These are phyloP conservation scores for Dasysyrphus tricinctus DNA, from an alignment of 2,888 invertebrate species.

Conservation along the genomic window DNA sequence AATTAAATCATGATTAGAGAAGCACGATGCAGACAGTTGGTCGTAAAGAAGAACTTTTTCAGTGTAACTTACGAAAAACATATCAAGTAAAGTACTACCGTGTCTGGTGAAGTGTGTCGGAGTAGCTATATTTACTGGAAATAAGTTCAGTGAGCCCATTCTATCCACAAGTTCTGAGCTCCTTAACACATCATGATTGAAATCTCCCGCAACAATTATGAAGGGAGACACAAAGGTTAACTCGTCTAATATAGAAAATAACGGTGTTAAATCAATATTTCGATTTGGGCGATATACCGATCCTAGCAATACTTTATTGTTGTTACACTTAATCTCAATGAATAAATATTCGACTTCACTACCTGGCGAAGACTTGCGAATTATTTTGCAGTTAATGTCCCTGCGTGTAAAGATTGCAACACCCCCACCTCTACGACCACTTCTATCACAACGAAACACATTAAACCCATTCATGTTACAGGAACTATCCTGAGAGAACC, in stretches of 20 bases:
- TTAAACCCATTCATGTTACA: background rate
- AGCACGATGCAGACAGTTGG: too few relatives aligned
- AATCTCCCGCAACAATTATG: too few relatives aligned
- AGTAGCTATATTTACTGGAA: background rate
- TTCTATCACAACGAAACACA: conserved; percentile 19
- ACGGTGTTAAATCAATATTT: too few relatives aligned
- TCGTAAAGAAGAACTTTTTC: too few relatives aligned
- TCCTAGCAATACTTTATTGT: too few relatives aligned
- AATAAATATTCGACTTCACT: background rate
- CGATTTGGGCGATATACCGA: too few relatives aligned
- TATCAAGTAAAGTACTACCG: too few relatives aligned
- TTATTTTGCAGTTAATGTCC: conserved; percentile 9
- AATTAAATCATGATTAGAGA: background rate
- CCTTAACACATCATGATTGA: background rate
- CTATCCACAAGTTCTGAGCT: conserved; percentile 1
- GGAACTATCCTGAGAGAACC: background rate
- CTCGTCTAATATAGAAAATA: background rate
- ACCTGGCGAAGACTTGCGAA: background rate
- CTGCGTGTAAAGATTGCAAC: background rate
- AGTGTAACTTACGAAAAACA: too few relatives aligned
- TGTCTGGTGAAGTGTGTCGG: conserved; percentile 14
- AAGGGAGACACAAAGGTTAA: background rate
- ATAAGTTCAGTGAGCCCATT: conserved; percentile 5
- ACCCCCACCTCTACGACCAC: conserved; percentile 3
- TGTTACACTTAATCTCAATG: too few relatives aligned